phyloP scores from a whole-genome alignment of 2,888 invertebrate genomes.

The Disparrhopalites patrizii region DNA sequence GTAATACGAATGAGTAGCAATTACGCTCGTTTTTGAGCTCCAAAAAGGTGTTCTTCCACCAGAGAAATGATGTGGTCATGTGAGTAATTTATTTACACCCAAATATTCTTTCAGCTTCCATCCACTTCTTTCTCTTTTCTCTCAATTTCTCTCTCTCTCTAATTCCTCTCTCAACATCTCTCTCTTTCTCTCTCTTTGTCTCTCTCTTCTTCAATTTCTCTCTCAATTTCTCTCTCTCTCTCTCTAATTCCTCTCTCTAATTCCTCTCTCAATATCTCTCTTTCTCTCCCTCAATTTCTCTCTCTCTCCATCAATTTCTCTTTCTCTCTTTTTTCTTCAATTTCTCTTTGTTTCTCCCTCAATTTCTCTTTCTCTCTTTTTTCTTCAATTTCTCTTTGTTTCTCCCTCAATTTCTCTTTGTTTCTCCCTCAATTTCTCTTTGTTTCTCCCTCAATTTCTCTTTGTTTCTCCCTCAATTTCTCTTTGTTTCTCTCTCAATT shows the following conservation, averaged over 20 bases:
- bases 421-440: too few species aligned
- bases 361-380: too few species aligned
- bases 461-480: too few species aligned
- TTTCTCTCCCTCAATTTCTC: too few species aligned
- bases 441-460: not conserved
- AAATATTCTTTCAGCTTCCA: conserved; percentile 3
- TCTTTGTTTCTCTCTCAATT: too few species aligned
- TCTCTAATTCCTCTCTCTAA: too few species aligned
- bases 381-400: too few species aligned
- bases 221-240: not conserved
- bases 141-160: not conserved
- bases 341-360: too few species aligned
- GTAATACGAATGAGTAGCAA: conserved; percentile 1
- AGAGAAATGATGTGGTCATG: not conserved
- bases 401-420: too few species aligned
- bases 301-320: too few species aligned
- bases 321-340: too few species aligned
- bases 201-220: not conserved
- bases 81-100: conserved; percentile 5
- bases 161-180: not conserved
- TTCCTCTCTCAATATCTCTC: not conserved
- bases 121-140: not conserved
- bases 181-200: not conserved
- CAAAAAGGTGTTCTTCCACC: not conserved
- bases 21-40: not conserved